These are phyloP conservation scores for Melinopterus prodromus DNA, from an alignment of 2,888 invertebrate species.

Conservation along the genomic window DNA sequence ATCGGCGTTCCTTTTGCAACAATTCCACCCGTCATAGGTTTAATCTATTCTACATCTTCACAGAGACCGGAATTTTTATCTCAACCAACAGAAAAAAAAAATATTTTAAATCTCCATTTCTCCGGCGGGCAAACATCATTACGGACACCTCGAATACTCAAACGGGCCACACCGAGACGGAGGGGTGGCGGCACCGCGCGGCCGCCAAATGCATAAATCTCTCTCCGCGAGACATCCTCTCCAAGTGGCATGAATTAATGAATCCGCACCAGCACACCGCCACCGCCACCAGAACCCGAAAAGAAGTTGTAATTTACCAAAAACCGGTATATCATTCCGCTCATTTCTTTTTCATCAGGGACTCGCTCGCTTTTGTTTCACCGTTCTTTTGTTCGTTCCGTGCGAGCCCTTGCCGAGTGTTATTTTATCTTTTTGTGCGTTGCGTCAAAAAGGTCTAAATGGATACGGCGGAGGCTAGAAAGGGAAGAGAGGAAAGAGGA, in stretches of 20 bases:
- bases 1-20: too few relatives aligned
- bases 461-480: background rate
- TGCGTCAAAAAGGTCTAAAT: background rate
- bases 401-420: background rate
- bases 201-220: conserved; percentile 22
- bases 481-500: background rate
- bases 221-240: conserved; percentile 20
- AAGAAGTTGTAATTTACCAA: conserved; percentile 23
- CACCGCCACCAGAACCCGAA: conserved; percentile 5
- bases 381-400: conserved; percentile 14
- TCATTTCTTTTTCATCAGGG: conserved; percentile 18
- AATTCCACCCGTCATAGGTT: too few relatives aligned
- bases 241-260: conserved; percentile 22
- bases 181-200: background rate
- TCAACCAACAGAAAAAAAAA: background rate
- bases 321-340: conserved; percentile 19
- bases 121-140: background rate
- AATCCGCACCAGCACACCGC: conserved; percentile 9
- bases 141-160: background rate
- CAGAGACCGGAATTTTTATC: background rate
- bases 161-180: too few relatives aligned
- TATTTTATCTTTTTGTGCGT: background rate
- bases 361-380: conserved; percentile 20
- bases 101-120: background rate
- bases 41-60: too few relatives aligned